Conservation (phyloP, 2,888 invertebrate genomes). For the Andrena flavipes region DNA sequence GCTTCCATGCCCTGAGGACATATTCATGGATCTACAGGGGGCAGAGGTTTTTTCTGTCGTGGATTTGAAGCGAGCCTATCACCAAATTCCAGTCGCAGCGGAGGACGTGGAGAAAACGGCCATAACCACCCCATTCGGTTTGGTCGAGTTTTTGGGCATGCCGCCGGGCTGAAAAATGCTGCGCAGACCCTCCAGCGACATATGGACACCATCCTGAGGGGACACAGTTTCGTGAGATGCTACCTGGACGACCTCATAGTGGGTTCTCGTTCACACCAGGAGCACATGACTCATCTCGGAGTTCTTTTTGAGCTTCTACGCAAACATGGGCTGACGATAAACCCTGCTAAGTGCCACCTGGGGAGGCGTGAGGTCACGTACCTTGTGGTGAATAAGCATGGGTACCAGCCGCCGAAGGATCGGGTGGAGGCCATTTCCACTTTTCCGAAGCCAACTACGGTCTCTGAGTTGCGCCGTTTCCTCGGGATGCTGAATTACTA, state of each 20-base stretch:
- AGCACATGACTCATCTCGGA: neutral
- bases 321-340: too few relatives aligned
- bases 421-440: too few relatives aligned
- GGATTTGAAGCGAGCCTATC: neutral
- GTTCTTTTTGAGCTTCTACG: too few relatives aligned
- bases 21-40: neutral
- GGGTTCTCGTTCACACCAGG: neutral
- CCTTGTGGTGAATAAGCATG: too few relatives aligned
- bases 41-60: neutral
- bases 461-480: too few relatives aligned
- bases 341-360: too few relatives aligned
- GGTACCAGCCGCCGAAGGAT: too few relatives aligned
- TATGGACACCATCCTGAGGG: neutral
- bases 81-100: neutral
- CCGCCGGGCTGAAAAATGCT: neutral
- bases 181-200: neutral
- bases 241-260: neutral
- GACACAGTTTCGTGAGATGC: neutral
- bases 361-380: too few relatives aligned
- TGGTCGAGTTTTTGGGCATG: neutral
- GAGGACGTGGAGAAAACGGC: neutral
- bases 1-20: neutral
- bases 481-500: too few relatives aligned
- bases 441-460: too few relatives aligned
- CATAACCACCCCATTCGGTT: neutral